Evolutionary conservation across 2,797 vertebrate genomes (phyloP).

Genomic region (Crypturellus tataupa): DNA sequence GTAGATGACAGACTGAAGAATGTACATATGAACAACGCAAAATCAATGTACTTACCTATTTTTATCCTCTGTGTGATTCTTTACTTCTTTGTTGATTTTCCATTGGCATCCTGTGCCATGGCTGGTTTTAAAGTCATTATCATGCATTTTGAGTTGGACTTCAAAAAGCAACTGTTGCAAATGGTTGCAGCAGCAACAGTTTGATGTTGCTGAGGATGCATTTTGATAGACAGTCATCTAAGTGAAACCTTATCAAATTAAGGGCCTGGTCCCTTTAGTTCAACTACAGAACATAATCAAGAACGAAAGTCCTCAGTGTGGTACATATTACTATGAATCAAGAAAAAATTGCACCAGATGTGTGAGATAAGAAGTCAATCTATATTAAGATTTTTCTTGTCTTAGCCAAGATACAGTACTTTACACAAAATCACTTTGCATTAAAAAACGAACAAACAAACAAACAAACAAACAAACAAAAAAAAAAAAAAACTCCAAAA

Average conservation of each 20-base stretch:
- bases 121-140: too few species aligned
- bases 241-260: neutral
- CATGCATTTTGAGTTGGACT: neutral
- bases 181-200: neutral
- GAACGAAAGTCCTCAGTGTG: neutral
- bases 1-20: too few species aligned
- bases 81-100: too few species aligned
- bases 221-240: neutral
- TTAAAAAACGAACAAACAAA: neutral
- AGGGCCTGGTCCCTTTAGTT: neutral
- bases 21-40: too few species aligned
- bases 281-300: neutral
- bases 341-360: neutral
- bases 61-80: too few species aligned
- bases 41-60: too few species aligned
- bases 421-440: neutral
- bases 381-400: neutral
- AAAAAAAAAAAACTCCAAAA: too few species aligned
- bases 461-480: too few species aligned
- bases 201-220: accelerated
- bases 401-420: neutral
- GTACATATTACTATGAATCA: neutral
- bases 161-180: neutral
- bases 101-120: too few species aligned
- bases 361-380: neutral